Evolutionary conservation across 2,888 invertebrate genomes (phyloP), one percentile per base, ranked within the genome.

Genomic region (Liodrosophila aerea): DNA sequence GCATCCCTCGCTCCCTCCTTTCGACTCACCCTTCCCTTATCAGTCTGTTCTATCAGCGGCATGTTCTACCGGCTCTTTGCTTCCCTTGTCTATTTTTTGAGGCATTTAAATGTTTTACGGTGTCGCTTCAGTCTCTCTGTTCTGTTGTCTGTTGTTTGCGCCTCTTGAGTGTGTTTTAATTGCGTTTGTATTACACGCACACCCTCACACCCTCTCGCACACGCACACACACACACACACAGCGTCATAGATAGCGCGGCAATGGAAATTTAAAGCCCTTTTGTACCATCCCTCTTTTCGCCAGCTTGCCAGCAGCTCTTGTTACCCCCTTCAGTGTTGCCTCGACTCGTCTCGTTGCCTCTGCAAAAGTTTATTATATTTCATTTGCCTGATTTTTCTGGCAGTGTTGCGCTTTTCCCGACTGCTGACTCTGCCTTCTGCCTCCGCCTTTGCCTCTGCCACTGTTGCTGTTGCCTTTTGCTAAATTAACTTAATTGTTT

Each of bases 401-500:
- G 51, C 75, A 36, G 54, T 53, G 78, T 60, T 85, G 81, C 74
- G 77, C 76, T 81, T 78, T 80, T 80, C n/a, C 37, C 9, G 5
- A 15, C 39, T 13, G 18, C 44, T 47, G 29, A n/a, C n/a, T n/a
- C n/a, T n/a, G n/a, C n/a, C n/a, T n/a, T n/a, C n/a, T n/a, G n/a
- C n/a, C 31, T 56, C 18, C 27, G 40, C 2, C 31, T 41, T 30
- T 29, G 30, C 34, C 22, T 9, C 16, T 22, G 39, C 34, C 39
- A 16, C 33, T 31, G 31, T 7, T 45, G 11, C n/a, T 36, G 36
- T 39, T 66, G 69, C 72, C 67, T 81, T 75, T 77, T 78, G 78
- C 83, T 78, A 82, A 82, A 82, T 82, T 82, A 82, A 82, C 81
- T 82, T 82, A 82, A 82, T 82, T 82, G 81, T 85, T 78, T 85